These are phyloP conservation scores for Onchidella celtica DNA, from an alignment of 2,888 invertebrate genomes.

Conservation along the genomic window DNA sequence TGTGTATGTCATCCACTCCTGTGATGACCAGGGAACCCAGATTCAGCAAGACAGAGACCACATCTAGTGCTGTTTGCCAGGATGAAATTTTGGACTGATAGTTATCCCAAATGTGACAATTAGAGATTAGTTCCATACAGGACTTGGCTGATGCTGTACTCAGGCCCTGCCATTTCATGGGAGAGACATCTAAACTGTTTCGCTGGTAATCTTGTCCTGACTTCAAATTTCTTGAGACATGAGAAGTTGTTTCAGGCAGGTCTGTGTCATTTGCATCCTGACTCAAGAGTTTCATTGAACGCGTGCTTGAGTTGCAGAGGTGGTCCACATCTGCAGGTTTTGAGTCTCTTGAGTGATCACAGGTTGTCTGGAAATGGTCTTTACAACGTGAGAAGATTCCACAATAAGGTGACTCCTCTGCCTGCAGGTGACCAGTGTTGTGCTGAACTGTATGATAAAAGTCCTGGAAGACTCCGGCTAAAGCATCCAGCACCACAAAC, in stretches of 20 bases:
- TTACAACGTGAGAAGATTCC: background rate
- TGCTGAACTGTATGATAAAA: conserved; percentile 1
- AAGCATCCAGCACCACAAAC: conserved; percentile 35
- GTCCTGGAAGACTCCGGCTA: conserved; percentile 38
- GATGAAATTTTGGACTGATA: conserved; percentile 39
- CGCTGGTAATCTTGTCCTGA: too few relatives aligned
- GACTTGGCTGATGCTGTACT: background rate
- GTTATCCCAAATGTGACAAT: conserved; percentile 40
- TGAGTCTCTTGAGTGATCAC: background rate
- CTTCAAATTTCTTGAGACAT: background rate
- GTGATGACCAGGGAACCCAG: conserved; percentile 45
- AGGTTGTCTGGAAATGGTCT: background rate
- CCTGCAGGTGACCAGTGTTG: background rate
- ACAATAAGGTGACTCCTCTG: too few relatives aligned
- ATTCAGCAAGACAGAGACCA: conserved; percentile 37
- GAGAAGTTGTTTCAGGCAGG: background rate
- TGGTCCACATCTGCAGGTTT: too few relatives aligned
- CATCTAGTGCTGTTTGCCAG: conserved; percentile 41
- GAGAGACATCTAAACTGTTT: background rate
- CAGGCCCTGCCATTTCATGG: background rate
- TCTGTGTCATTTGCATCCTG: background rate
- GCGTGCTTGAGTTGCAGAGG: too few relatives aligned
- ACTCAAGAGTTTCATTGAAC: too few relatives aligned
- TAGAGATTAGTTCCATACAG: background rate
- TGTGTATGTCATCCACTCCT: conserved; percentile 39